Evolutionary conservation across 2,888 invertebrate species (phyloP).

Genomic region (Phrixothrix hirtus): DNA sequence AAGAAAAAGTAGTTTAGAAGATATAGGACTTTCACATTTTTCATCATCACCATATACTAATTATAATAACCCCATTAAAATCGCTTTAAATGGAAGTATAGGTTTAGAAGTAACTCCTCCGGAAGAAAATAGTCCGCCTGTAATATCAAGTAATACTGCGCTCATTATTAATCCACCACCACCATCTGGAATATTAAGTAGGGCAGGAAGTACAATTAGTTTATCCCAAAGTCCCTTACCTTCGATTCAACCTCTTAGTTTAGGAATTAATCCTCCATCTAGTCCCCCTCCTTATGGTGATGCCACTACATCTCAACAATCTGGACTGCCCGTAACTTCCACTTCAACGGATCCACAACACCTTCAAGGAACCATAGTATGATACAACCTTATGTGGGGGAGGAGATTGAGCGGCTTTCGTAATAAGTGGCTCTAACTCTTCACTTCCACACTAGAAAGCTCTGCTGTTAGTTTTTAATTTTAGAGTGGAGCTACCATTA

Average conservation of each 20-base stretch:
- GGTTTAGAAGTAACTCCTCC: constrained; percentile 72
- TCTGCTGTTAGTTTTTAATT: constrained; percentile 24
- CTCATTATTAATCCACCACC: constrained; percentile 58
- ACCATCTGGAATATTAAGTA: constrained; percentile 43
- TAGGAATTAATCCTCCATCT: constrained; percentile 48
- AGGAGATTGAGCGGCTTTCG: constrained; percentile 80
- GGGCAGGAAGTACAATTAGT: constrained; percentile 52
- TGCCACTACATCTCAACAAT: constrained; percentile 59
- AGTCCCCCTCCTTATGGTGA: constrained; percentile 41
- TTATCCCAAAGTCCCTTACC: constrained; percentile 47
- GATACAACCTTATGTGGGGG: constrained; percentile 94
- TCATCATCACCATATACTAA: constrained; percentile 63
- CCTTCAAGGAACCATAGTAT: constrained; percentile 90
- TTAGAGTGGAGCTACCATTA: constrained; percentile 40
- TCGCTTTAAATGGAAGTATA: constrained; percentile 83
- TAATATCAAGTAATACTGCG: constrained; percentile 61
- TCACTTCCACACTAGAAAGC: constrained; percentile 52
- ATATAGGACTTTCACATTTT: constrained; percentile 82
- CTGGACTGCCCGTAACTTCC: constrained; percentile 56
- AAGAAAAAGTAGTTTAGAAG: constrained; percentile 82
- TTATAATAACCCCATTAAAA: constrained; percentile 77
- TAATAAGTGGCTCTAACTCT: constrained; percentile 72
- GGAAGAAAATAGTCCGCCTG: constrained; percentile 61
- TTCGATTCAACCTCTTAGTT: constrained; percentile 41
- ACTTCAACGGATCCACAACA: constrained; percentile 69